These are phyloP conservation scores for Knipowitschia caucasica DNA, from an alignment of 2,797 vertebrate species.

Conservation along the genomic window DNA sequence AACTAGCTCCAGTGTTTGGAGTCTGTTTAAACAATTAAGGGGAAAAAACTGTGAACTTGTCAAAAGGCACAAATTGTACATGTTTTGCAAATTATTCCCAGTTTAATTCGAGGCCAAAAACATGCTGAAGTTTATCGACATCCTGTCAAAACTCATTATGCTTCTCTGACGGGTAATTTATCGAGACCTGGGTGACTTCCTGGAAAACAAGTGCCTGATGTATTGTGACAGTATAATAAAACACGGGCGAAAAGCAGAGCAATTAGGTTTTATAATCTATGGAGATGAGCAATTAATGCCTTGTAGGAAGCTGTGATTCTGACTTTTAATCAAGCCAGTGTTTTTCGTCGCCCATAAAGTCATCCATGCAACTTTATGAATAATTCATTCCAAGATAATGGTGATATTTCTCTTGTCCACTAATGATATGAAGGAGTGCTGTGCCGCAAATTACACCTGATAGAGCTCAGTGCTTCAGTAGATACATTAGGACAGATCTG, in stretches of 20 bases:
- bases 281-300: conserved; percentile 65
- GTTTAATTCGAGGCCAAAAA: conserved; percentile 33
- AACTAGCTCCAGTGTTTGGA: conserved; percentile 12
- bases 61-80: conserved; percentile 28
- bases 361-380: conserved; percentile 47
- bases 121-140: conserved; percentile 24
- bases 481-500: conserved; percentile 5
- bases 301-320: conserved; percentile 48
- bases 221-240: conserved; percentile 76
- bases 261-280: conserved; percentile 68
- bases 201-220: conserved; percentile 66
- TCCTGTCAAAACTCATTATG: conserved; percentile 62
- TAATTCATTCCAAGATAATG: conserved; percentile 48
- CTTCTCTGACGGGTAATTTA: conserved; percentile 48
- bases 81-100: conserved; percentile 22
- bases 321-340: conserved; percentile 63
- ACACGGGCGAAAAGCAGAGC: conserved; percentile 49
- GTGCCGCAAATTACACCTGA: conserved; percentile 41
- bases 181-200: conserved; percentile 53
- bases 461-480: conserved; percentile 16
- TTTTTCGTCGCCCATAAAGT: conserved; percentile 54
- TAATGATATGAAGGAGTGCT: conserved; percentile 40
- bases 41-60: conserved; percentile 30
- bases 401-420: conserved; percentile 36
- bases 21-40: conserved; percentile 38